phyloP scores from a whole-genome alignment of 2,797 vertebrate species.

The Heterohyrax brucei region DNA sequence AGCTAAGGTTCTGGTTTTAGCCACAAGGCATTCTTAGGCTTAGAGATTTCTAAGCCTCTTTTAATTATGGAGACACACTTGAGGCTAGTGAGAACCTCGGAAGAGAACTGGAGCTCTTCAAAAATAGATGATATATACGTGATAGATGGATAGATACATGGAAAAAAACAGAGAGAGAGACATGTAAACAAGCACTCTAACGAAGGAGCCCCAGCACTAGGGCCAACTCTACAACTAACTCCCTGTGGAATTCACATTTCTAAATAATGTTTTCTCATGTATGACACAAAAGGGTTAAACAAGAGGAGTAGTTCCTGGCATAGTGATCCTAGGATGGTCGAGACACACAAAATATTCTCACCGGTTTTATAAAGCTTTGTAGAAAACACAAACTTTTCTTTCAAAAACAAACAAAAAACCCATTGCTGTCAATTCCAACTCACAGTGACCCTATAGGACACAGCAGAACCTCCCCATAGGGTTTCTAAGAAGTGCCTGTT shows the following conservation, averaged over 20 bases:
- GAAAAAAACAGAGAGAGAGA: neutral
- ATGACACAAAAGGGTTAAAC: neutral
- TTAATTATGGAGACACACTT: constrained; percentile 60
- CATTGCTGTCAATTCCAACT: neutral
- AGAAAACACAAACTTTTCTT: constrained; percentile 16
- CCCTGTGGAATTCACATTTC: neutral
- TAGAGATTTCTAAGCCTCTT: constrained; percentile 36
- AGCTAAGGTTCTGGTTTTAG: constrained; percentile 48
- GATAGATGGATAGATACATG: neutral
- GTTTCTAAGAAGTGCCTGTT: too few species aligned
- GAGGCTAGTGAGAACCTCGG: neutral
- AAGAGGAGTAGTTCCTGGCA: neutral
- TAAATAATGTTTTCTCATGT: neutral
- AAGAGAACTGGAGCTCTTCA: constrained; percentile 46
- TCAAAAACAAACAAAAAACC: constrained; percentile 17
- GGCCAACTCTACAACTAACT: neutral
- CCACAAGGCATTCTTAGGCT: constrained; percentile 28
- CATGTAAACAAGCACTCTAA: neutral
- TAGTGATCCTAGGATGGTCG: neutral
- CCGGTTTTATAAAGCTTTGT: constrained; percentile 29
- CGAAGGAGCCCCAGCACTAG: neutral
- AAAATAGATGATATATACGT: neutral
- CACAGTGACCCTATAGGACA: too few species aligned
- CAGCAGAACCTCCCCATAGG: too few species aligned
- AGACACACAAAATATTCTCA: neutral